A percentile compares a stretch with the other conserved stretches of the same genome.
phyloP scores from a whole-genome alignment of 2,797 vertebrate genomes.

The Numenius phaeopus region DNA sequence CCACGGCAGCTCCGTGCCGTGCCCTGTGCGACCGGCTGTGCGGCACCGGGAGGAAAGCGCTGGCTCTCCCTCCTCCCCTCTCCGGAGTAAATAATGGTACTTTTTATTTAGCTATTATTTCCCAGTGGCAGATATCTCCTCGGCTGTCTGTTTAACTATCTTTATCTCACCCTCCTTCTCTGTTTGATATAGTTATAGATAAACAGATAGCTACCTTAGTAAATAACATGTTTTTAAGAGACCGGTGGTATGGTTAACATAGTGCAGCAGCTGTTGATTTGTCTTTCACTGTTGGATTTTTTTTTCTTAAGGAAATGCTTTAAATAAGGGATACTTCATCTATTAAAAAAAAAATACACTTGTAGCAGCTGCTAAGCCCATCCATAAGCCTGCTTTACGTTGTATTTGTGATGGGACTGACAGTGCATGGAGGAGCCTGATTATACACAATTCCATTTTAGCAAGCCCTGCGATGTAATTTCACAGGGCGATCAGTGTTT shows the following conservation, averaged over 20 bases:
- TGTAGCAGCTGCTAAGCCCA: conserved; percentile 87
- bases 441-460: conserved; percentile 90
- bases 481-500: conserved; percentile 91
- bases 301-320: conserved; percentile 81
- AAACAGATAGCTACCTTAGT: conserved; percentile 77
- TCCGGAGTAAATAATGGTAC: conserved; percentile 64
- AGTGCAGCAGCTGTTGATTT: conserved; percentile 73
- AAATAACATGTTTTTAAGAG: conserved; percentile 75
- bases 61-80: conserved; percentile 1
- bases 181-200: conserved; percentile 73
- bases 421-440: conserved; percentile 91
- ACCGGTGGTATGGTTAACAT: conserved; percentile 57
- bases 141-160: conserved; percentile 68
- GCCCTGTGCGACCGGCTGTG: not conserved
- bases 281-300: conserved; percentile 65
- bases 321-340: conserved; percentile 85
- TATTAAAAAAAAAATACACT: conserved; percentile 86
- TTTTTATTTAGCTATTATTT: conserved; percentile 78
- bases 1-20: accelerated
- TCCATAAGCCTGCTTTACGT: conserved; percentile 84
- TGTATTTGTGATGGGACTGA: conserved; percentile 88
- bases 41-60: not conserved
- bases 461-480: conserved; percentile 88
- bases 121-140: conserved; percentile 68
- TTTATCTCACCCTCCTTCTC: conserved; percentile 67